These are phyloP conservation scores for Pyxicephalus adspersus DNA, from an alignment of 2,113 vertebrate species.

Conservation along the genomic window DNA sequence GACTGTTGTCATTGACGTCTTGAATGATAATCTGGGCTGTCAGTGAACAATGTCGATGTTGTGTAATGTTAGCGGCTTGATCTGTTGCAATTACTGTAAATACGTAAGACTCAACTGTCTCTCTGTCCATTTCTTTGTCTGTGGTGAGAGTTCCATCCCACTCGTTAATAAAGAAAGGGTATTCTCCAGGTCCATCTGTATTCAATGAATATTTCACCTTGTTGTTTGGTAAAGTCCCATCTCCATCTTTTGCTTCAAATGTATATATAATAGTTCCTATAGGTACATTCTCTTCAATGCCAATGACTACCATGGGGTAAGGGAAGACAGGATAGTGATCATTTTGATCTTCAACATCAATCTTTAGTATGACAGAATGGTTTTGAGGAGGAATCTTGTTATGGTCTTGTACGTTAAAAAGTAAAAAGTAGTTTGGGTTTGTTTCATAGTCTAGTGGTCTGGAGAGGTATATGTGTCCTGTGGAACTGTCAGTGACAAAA, in stretches of 20 bases:
- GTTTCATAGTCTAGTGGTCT: conserved; percentile 88
- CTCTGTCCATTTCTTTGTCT: conserved; percentile 77
- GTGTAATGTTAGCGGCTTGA: conserved; percentile 71
- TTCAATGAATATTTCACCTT: conserved; percentile 78
- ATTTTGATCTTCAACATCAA: conserved; percentile 86
- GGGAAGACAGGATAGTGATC: conserved; percentile 85
- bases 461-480: conserved; percentile 82
- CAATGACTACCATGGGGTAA: conserved; percentile 77
- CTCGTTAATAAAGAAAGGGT: conserved; percentile 83
- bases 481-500: conserved; percentile 79
- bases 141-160: conserved; percentile 77
- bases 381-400: conserved; percentile 59
- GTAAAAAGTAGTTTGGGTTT: conserved; percentile 75
- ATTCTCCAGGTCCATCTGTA: conserved; percentile 56
- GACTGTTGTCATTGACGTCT: conserved; percentile 89
- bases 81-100: conserved; percentile 82
- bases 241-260: conserved; percentile 85
- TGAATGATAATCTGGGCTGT: conserved; percentile 80
- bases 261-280: conserved; percentile 77
- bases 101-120: conserved; percentile 67
- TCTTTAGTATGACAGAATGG: conserved; percentile 71
- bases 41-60: conserved; percentile 70
- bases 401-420: conserved; percentile 70
- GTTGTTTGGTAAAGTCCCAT: conserved; percentile 83
- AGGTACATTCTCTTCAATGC: conserved; percentile 78